Percentiles rank a stretch among this genome's conserved stretches.
Conservation (phyloP, 2,797 vertebrate species). For the Enteromius unitaeniatus region DNA sequence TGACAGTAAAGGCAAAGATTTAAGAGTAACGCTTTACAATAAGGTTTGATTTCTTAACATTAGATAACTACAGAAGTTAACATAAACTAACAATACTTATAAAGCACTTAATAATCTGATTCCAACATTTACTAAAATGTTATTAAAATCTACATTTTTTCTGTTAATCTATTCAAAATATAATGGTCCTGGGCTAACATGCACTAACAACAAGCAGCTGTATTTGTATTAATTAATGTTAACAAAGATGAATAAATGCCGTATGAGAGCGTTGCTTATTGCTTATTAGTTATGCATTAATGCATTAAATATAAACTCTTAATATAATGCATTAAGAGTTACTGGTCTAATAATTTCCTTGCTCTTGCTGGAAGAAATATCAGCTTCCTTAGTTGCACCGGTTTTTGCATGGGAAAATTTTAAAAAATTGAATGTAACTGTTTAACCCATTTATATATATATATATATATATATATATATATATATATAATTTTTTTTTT, state of each 20-base stretch:
- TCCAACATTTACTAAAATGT: too few relatives aligned
- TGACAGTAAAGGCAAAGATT: constrained; percentile 2
- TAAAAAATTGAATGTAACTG: too few relatives aligned
- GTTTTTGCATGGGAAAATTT: neutral
- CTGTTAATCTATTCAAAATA: too few relatives aligned
- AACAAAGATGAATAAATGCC: too few relatives aligned
- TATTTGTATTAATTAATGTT: too few relatives aligned
- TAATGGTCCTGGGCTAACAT: too few relatives aligned
- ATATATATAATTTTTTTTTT: too few relatives aligned
- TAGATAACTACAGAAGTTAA: neutral
- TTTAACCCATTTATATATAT: too few relatives aligned
- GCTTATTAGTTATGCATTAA: neutral
- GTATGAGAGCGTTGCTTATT: neutral
- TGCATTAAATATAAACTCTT: neutral
- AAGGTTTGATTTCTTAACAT: neutral
- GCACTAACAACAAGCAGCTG: too few relatives aligned
- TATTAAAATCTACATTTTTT: too few relatives aligned
- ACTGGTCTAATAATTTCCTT: neutral
- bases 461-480: too few relatives aligned
- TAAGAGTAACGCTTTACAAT: neutral
- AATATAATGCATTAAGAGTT: too few relatives aligned
- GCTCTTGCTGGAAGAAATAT: neutral
- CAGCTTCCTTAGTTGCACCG: neutral
- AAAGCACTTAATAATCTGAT: neutral
- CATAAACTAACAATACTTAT: neutral